Conservation (phyloP, 35 echinoderm and acorn worm species). For the Lytechinus pictus region DNA sequence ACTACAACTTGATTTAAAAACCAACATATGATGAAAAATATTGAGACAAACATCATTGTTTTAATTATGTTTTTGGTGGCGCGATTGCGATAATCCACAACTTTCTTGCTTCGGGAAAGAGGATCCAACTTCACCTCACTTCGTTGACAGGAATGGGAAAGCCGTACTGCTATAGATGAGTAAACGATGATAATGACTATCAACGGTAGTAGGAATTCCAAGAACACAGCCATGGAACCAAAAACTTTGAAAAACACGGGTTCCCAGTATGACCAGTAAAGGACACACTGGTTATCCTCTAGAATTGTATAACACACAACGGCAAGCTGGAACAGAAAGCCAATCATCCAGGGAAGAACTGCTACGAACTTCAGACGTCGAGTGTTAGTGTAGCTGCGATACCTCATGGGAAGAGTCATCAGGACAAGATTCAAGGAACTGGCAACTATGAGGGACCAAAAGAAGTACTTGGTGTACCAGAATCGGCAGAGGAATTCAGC, state of each 20-base stretch:
- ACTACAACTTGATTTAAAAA: conserved; percentile 37
- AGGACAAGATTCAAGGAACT: conserved; percentile 64
- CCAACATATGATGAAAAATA: conserved; percentile 37
- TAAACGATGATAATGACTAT: conserved; percentile 61
- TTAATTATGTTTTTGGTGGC: not conserved
- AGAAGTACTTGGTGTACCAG: conserved; percentile 64
- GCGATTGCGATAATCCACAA: not conserved
- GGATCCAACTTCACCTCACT: not conserved
- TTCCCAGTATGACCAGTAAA: not conserved
- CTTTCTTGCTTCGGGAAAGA: not conserved
- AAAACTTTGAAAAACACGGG: not conserved
- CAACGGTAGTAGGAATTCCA: conserved; percentile 40
- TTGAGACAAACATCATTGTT: not conserved
- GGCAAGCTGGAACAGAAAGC: not conserved
- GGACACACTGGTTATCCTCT: not conserved
- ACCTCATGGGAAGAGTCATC: conserved; percentile 51
- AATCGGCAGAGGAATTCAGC: conserved; percentile 63
- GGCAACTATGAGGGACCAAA: conserved; percentile 62
- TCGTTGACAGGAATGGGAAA: not conserved
- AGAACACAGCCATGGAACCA: not conserved
- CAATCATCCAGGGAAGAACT: not conserved
- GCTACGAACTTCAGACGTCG: not conserved
- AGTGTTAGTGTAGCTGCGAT: not conserved
- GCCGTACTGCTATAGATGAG: not conserved
- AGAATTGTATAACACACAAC: not conserved